These are phyloP conservation scores for Drosophila sp. DNA, from an alignment of 1,140 invertebrate species.

Conservation along the genomic window DNA sequence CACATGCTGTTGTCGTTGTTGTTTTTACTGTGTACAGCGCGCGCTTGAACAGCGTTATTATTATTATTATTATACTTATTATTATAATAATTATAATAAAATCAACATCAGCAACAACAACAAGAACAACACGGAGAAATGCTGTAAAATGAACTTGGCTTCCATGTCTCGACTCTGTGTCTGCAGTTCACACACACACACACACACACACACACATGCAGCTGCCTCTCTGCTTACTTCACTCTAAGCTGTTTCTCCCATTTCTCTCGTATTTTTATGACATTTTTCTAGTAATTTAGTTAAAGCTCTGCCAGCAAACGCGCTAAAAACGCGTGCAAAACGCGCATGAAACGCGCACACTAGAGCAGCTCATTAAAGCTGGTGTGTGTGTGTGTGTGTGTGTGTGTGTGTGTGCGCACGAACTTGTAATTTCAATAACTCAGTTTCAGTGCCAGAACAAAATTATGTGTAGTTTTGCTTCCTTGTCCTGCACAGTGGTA, in stretches of 20 bases:
- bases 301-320: conserved; percentile 44
- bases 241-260: neutral
- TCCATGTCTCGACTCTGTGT: conserved; percentile 50
- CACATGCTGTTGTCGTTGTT: conserved; percentile 23
- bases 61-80: conserved; percentile 31
- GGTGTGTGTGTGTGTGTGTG: conserved; percentile 4
- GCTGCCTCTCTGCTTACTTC: neutral
- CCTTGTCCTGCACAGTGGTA: no score
- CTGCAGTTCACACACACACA: conserved; percentile 24
- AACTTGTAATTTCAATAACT: conserved; percentile 74
- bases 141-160: conserved; percentile 52
- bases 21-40: conserved; percentile 37
- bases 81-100: conserved; percentile 58
- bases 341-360: neutral
- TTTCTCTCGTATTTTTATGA: conserved; percentile 9
- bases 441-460: conserved; percentile 39
- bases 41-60: conserved; percentile 60
- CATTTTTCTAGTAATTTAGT: conserved; percentile 61
- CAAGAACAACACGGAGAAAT: neutral
- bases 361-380: conserved; percentile 62
- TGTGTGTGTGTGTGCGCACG: conserved; percentile 9
- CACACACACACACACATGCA: conserved; percentile 4
- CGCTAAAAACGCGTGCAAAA: conserved; percentile 3
- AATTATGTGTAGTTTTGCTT: conserved; percentile 14
- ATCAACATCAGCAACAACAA: conserved; percentile 55